phyloP scores from a whole-genome alignment of 2,888 invertebrate genomes.

The Pollenia labialis region DNA sequence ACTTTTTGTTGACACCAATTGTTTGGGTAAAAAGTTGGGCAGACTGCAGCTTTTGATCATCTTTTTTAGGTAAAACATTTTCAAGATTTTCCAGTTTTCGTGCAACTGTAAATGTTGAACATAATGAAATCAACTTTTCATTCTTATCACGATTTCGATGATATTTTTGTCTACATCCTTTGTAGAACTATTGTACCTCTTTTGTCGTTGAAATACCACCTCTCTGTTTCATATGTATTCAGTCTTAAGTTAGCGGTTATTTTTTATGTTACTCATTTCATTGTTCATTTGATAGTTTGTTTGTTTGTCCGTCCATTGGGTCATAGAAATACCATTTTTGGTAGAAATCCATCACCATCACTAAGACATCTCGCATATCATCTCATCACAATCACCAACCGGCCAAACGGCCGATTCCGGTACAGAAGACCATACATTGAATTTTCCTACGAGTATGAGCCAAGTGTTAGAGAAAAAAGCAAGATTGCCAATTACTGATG shows the following conservation, averaged over 20 bases:
- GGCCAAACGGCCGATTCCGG: conserved; percentile 22
- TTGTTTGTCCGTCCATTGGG: conserved; percentile 35
- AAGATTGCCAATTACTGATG: conserved; percentile 70
- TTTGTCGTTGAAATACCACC: not conserved
- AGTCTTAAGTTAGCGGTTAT: conserved; percentile 28
- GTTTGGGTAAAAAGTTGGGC: no score
- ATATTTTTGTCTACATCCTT: no score
- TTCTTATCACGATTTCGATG: no score
- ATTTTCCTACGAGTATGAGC: conserved; percentile 3
- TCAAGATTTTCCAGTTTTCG: no score
- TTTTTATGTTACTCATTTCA: not conserved
- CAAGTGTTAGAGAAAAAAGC: conserved; percentile 38
- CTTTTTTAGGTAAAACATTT: no score
- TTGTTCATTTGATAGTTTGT: conserved; percentile 21
- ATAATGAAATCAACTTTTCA: no score
- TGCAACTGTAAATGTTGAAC: no score
- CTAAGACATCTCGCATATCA: conserved; percentile 61
- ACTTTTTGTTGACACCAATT: no score
- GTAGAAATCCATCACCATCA: conserved; percentile 71
- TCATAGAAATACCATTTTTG: conserved; percentile 67
- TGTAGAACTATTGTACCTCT: no score
- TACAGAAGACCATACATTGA: not conserved
- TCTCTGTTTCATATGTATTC: conserved; percentile 22
- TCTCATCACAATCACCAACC: conserved; percentile 48
- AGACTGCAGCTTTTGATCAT: no score